Conservation (phyloP, 2,797 vertebrate species). For the Leuciscus waleckii region DNA sequence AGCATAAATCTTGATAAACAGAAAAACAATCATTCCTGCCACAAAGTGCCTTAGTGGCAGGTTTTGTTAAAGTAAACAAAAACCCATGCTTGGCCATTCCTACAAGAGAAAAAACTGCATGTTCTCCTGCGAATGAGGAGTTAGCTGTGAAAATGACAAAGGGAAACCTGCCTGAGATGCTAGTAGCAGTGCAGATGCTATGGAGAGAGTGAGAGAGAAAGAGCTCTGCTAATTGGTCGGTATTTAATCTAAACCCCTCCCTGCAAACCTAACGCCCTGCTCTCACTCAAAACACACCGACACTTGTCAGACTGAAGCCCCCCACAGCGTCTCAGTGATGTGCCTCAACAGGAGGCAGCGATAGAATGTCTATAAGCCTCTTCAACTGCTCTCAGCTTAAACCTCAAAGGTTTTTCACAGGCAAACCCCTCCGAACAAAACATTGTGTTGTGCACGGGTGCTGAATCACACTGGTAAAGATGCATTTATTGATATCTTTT, state of each 20-base stretch:
- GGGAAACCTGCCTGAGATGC: slow-evolving; percentile 57
- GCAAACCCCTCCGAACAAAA: slow-evolving; percentile 18
- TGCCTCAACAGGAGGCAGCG: slow-evolving; percentile 32
- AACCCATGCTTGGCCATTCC: neutral
- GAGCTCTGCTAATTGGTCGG: slow-evolving; percentile 19
- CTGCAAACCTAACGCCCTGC: slow-evolving; percentile 47
- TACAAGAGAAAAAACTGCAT: slow-evolving; percentile 7
- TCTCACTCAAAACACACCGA: slow-evolving; percentile 49
- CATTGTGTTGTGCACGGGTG: neutral
- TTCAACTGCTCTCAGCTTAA: neutral
- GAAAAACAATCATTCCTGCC: neutral
- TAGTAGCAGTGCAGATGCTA: slow-evolving; percentile 53
- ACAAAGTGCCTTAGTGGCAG: neutral
- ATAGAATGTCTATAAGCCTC: slow-evolving; percentile 31
- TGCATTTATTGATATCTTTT: neutral
- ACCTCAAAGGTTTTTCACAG: slow-evolving; percentile 19
- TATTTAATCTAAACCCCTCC: slow-evolving; percentile 42
- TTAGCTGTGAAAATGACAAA: slow-evolving; percentile 47
- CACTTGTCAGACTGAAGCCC: slow-evolving; percentile 19
- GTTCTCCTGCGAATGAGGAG: slow-evolving; percentile 37
- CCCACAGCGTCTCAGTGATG: slow-evolving; percentile 21
- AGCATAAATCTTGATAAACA: neutral
- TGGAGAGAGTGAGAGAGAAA: slow-evolving; percentile 1
- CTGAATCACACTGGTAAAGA: slow-evolving; percentile 9
- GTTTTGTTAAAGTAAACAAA: slow-evolving; percentile 14